Evolutionary conservation across 2,797 vertebrate species (phyloP).

Genomic region (Anas acuta): DNA sequence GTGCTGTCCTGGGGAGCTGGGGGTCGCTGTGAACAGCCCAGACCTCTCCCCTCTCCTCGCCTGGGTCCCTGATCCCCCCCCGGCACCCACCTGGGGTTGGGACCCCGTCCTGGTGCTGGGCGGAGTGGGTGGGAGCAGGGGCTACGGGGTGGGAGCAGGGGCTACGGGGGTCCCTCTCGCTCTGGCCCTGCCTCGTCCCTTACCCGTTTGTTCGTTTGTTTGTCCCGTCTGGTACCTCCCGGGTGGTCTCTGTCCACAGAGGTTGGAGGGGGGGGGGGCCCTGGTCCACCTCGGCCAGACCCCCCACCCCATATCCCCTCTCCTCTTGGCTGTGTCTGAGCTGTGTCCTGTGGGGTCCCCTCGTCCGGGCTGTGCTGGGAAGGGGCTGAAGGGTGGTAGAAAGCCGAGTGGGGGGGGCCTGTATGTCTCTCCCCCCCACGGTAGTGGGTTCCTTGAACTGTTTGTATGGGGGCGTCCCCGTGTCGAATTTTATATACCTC

Average conservation of each 20-base stretch:
- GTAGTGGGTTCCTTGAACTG: slow-evolving; percentile 73
- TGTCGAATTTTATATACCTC: slow-evolving; percentile 77
- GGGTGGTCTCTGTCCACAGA: not conserved
- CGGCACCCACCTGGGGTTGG: not conserved
- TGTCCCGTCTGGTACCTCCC: not conserved
- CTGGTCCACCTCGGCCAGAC: not conserved
- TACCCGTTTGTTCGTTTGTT: not conserved
- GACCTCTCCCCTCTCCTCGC: not conserved
- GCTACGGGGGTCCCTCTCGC: not conserved
- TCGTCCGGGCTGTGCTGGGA: not conserved
- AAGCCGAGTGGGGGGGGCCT: not conserved
- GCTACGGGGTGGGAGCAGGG: not conserved
- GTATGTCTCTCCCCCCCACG: not conserved
- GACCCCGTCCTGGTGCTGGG: not conserved
- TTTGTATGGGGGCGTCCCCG: slow-evolving; percentile 64
- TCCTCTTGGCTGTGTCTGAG: slow-evolving; percentile 25
- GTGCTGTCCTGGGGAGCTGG: not conserved
- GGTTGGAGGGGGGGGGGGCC: not conserved
- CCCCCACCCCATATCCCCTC: not conserved
- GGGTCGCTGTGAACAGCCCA: not conserved
- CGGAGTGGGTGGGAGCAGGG: not conserved
- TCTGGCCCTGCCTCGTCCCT: not conserved
- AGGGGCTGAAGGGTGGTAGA: not conserved
- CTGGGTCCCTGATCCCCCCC: not conserved
- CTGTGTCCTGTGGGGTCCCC: not conserved